These are phyloP conservation scores for Eurypyga helias DNA, from an alignment of 2,113 vertebrate species.

Conservation along the genomic window DNA sequence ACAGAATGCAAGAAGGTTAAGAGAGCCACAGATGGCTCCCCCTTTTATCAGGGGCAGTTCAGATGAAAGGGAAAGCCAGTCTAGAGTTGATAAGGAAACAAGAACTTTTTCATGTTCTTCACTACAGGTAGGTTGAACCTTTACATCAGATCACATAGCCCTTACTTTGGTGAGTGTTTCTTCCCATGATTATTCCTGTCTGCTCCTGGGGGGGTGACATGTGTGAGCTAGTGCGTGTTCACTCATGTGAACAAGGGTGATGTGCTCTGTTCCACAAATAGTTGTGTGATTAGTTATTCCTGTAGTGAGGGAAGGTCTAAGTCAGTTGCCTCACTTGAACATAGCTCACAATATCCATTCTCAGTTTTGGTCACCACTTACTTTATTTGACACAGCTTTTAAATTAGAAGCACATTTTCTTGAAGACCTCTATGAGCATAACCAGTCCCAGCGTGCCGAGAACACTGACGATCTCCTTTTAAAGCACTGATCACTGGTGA, in stretches of 20 bases:
- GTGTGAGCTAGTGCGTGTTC: neutral
- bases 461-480: slow-evolving; percentile 40
- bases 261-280: neutral
- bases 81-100: neutral
- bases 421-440: neutral
- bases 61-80: neutral
- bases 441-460: neutral
- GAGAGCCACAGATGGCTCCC: neutral
- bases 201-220: neutral
- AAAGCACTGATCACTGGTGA: neutral
- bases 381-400: slow-evolving; percentile 13
- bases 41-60: neutral
- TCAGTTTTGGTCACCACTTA: neutral
- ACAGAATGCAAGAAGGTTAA: neutral
- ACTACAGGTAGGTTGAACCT: neutral
- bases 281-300: neutral
- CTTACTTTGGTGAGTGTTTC: neutral
- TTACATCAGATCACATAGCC: neutral
- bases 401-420: slow-evolving; percentile 56
- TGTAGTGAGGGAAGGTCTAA: neutral
- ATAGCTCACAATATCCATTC: neutral
- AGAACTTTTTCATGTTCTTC: neutral
- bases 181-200: neutral
- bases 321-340: neutral
- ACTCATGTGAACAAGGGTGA: neutral